These are phyloP conservation scores for Coregonus suidteri DNA, from an alignment of 2,797 vertebrate genomes.

Conservation along the genomic window DNA sequence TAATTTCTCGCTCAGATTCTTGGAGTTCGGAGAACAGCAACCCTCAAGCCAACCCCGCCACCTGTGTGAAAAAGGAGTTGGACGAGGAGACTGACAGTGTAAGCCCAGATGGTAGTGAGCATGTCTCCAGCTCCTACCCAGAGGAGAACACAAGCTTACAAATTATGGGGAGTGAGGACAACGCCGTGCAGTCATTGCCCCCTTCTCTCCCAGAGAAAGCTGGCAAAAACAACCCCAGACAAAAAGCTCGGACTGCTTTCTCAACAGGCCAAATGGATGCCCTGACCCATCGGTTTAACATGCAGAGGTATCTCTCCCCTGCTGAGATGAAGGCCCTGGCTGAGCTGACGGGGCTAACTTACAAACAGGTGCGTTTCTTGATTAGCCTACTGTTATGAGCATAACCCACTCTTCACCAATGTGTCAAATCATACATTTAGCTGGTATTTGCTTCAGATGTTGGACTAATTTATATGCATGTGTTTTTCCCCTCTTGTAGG, in stretches of 20 bases:
- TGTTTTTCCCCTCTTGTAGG: conserved; percentile 60
- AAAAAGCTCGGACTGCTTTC: conserved; percentile 80
- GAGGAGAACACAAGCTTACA: conserved; percentile 20
- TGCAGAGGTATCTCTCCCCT: conserved; percentile 85
- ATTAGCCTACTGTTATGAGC: not conserved
- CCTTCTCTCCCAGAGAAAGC: conserved; percentile 13
- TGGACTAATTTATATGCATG: not conserved
- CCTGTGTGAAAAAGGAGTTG: conserved; percentile 48
- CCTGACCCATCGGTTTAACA: conserved; percentile 81
- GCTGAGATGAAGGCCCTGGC: conserved; percentile 88
- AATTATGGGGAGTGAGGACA: accelerated
- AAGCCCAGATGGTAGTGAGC: conserved; percentile 35
- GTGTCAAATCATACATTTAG: too few relatives aligned
- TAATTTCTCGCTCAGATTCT: conserved; percentile 42
- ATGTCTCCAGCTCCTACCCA: conserved; percentile 31
- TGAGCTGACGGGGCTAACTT: conserved; percentile 79
- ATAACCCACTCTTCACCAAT: not conserved
- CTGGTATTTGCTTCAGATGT: not conserved
- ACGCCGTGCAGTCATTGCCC: accelerated
- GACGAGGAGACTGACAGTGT: conserved; percentile 1
- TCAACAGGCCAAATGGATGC: conserved; percentile 82
- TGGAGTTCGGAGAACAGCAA: conserved; percentile 54
- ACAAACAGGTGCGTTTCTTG: conserved; percentile 80
- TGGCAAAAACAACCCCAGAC: conserved; percentile 51
- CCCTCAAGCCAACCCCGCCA: conserved; percentile 41